These are phyloP conservation scores for Antechinus stuartii DNA, from an alignment of 2,113 vertebrate species.

Conservation along the genomic window DNA sequence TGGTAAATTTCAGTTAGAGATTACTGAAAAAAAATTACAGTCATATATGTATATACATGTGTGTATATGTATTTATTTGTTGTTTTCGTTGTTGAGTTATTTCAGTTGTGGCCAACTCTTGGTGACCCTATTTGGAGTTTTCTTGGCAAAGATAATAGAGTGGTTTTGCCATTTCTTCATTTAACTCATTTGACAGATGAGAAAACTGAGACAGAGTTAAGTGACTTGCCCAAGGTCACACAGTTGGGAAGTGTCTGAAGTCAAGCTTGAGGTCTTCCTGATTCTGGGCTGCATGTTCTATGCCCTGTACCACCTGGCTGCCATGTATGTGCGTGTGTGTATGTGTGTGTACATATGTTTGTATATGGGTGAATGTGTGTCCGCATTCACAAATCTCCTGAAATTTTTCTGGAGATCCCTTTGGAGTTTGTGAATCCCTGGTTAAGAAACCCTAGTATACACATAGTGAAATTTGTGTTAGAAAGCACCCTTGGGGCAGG, in stretches of 20 bases:
- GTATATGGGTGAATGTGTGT: no score
- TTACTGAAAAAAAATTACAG: background rate
- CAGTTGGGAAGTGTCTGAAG: background rate
- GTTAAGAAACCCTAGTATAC: background rate
- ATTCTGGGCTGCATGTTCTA: background rate
- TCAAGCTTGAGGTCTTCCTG: background rate
- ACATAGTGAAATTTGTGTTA: slow-evolving; percentile 54
- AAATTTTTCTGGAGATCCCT: background rate
- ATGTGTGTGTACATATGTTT: no score
- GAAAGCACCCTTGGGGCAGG: slow-evolving; percentile 18
- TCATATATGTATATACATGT: background rate
- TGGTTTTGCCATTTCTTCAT: background rate
- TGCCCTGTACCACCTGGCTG: no score
- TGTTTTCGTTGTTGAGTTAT: background rate
- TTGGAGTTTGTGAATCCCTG: background rate
- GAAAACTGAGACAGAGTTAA: background rate
- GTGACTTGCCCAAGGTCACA: background rate
- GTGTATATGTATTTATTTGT: background rate
- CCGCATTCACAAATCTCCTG: background rate
- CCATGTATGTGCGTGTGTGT: no score
- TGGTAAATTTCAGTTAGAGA: background rate
- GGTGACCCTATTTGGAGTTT: background rate
- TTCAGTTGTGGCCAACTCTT: background rate
- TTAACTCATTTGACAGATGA: background rate
- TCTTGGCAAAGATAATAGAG: background rate